Evolutionary conservation across 64 coral and sea anemone species (phyloP).

Genomic region (Dendronephthya gigantea): DNA sequence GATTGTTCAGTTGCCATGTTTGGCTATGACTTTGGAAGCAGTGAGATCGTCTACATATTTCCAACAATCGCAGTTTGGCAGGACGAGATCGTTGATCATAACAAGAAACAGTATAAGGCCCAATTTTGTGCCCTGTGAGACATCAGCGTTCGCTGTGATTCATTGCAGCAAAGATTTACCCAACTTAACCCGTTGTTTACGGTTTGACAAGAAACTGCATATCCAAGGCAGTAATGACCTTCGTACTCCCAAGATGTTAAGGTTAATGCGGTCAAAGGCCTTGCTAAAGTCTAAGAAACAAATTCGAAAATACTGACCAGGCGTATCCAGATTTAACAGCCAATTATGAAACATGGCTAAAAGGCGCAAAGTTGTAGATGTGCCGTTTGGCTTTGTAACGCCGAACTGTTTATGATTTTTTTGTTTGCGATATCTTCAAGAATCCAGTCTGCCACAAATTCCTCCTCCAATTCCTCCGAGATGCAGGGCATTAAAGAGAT

Average conservation of each 20-base stretch:
- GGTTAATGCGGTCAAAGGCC: background rate
- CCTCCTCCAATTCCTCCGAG: background rate
- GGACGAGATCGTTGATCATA: constrained; percentile 18
- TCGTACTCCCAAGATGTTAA: background rate
- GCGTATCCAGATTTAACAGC: background rate
- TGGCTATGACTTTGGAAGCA: background rate
- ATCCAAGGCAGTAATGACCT: background rate
- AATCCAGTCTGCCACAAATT: constrained; percentile 26
- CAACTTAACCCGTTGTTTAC: background rate
- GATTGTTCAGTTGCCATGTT: background rate
- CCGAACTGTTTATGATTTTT: constrained; percentile 24
- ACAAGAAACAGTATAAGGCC: background rate
- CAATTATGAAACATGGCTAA: constrained; percentile 33
- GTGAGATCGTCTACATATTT: constrained; percentile 1
- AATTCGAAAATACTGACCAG: background rate
- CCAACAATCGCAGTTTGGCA: background rate
- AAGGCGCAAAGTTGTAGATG: constrained; percentile 25
- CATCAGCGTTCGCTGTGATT: background rate
- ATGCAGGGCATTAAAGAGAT: constrained; percentile 3
- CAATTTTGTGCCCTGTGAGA: background rate
- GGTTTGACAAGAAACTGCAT: background rate
- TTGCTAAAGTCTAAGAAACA: background rate
- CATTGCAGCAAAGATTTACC: background rate
- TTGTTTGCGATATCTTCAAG: background rate
- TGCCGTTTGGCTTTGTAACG: constrained; percentile 24